Evolutionary conservation across 2,797 vertebrate species (phyloP).

Genomic region (Lagocephalus sceleratus): DNA sequence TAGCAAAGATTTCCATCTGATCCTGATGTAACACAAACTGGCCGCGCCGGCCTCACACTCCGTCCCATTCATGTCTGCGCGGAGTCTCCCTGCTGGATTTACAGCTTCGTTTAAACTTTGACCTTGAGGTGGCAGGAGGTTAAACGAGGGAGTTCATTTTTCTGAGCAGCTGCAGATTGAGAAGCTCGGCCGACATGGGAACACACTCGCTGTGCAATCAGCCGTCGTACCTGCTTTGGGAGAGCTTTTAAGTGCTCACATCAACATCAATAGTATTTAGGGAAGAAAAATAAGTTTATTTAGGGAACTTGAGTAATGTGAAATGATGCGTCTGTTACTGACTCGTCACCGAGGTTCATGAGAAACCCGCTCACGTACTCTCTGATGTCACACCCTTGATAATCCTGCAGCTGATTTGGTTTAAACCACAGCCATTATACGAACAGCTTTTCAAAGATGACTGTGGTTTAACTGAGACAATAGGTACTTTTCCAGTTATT

Average conservation of each 20-base stretch:
- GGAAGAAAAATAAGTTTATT: no score
- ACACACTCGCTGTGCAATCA: neutral
- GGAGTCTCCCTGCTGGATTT: slow-evolving; percentile 10
- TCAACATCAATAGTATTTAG: no score
- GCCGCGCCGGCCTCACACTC: no score
- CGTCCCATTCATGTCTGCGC: neutral
- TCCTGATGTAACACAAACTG: neutral
- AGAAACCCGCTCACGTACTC: neutral
- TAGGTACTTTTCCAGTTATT: no score
- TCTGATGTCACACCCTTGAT: neutral
- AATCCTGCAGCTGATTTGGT: no score
- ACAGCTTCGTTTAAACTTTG: slow-evolving; percentile 23
- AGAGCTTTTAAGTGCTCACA: no score
- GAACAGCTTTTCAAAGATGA: no score
- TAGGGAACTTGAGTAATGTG: no score
- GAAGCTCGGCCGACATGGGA: neutral
- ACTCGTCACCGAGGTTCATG: neutral
- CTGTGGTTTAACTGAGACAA: no score
- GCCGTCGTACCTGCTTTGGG: neutral
- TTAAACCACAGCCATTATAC: no score
- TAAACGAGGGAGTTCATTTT: slow-evolving; percentile 1
- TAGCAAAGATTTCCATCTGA: slow-evolving; percentile 15
- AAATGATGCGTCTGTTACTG: no score
- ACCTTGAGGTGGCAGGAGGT: slow-evolving; percentile 15
- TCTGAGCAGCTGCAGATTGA: slow-evolving; percentile 1